These are phyloP conservation scores for Sebastes cheni DNA, from an alignment of 2,797 vertebrate species.

Conservation along the genomic window DNA sequence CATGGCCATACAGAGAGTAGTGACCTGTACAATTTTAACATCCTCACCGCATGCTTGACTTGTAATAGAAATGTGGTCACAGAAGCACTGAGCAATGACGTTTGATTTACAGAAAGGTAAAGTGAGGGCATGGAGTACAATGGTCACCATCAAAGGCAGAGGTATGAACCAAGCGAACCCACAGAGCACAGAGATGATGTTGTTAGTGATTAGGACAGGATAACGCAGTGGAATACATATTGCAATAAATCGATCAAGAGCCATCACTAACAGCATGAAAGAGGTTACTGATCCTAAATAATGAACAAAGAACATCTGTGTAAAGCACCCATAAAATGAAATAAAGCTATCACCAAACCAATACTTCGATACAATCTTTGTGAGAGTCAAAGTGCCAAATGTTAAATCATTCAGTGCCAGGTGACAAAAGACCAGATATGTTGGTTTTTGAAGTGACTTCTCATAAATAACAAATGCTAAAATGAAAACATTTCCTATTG, in stretches of 20 bases:
- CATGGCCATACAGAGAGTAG: conserved; percentile 68
- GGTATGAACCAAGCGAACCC: conserved; percentile 63
- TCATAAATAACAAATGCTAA: conserved; percentile 68
- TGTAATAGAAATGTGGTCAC: conserved; percentile 77
- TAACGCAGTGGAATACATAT: conserved; percentile 78
- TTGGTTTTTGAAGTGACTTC: conserved; percentile 75
- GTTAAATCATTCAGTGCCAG: conserved; percentile 76
- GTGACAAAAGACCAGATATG: conserved; percentile 78
- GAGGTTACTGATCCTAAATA: conserved; percentile 73
- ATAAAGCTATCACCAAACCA: conserved; percentile 68
- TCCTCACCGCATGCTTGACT: conserved; percentile 76
- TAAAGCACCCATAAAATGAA: conserved; percentile 72
- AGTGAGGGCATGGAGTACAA: conserved; percentile 54
- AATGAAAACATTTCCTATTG: conserved; percentile 75
- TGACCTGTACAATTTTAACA: conserved; percentile 34
- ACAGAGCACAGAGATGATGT: conserved; percentile 50
- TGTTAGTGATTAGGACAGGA: conserved; percentile 72
- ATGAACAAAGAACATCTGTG: conserved; percentile 80
- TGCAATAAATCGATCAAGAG: conserved; percentile 78
- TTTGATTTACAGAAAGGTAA: conserved; percentile 78
- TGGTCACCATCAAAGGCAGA: conserved; percentile 30
- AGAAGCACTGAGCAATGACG: conserved; percentile 79
- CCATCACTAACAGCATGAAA: conserved; percentile 76
- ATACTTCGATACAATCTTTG: conserved; percentile 75
- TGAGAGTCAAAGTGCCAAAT: conserved; percentile 77